Conservation (phyloP, 35 echinoderm and acorn worm genomes). For the Stichopus chloronotus region DNA sequence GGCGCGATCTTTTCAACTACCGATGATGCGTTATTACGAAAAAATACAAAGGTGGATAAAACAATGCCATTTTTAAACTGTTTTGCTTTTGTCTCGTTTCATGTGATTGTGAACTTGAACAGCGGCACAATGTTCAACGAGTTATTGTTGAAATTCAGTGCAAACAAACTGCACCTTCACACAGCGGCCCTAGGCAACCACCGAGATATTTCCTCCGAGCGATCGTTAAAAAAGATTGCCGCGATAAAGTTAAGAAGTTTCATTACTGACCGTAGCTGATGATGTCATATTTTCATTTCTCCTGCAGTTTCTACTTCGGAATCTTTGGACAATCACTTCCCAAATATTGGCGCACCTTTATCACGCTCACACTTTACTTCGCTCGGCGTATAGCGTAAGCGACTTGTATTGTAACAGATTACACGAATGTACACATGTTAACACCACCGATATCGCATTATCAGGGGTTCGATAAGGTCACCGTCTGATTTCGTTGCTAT, state of each 20-base stretch:
- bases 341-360: background rate
- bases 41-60: too few species aligned
- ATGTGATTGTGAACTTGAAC: too few species aligned
- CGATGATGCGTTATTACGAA: too few species aligned
- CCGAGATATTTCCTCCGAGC: background rate
- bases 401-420: background rate
- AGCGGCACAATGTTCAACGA: too few species aligned
- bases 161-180: too few species aligned
- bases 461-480: background rate
- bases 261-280: background rate
- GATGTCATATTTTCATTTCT: background rate
- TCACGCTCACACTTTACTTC: background rate
- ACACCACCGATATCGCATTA: background rate
- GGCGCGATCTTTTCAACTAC: too few species aligned
- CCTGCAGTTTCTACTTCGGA: background rate
- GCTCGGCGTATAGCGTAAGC: too few species aligned
- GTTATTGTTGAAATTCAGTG: too few species aligned
- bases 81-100: too few species aligned
- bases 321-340: background rate
- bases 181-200: background rate
- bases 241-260: background rate
- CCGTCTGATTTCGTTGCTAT: background rate
- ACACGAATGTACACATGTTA: background rate
- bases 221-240: background rate
- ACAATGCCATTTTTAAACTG: too few species aligned